These are phyloP conservation scores for Troides helena DNA, from an alignment of 2,888 invertebrate genomes.

Conservation along the genomic window DNA sequence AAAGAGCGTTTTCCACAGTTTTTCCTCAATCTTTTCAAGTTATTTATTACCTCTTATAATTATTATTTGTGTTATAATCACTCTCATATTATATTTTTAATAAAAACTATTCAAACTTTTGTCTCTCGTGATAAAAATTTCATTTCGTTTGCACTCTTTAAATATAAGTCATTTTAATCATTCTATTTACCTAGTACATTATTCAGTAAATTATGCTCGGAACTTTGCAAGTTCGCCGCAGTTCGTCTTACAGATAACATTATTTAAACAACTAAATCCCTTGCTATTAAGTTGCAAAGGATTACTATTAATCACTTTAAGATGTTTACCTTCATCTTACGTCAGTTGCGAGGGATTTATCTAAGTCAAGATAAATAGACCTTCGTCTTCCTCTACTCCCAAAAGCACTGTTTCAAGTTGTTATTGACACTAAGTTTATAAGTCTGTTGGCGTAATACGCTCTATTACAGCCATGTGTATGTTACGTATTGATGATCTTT, in stretches of 20 bases:
- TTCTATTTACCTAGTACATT: background rate
- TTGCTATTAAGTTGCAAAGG: slow-evolving; percentile 69
- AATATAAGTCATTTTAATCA: background rate
- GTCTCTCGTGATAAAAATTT: background rate
- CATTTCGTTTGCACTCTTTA: background rate
- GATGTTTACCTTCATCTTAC: slow-evolving; percentile 75
- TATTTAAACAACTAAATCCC: slow-evolving; percentile 26
- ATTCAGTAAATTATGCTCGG: slow-evolving; percentile 2
- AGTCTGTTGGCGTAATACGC: background rate
- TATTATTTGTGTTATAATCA: too few relatives aligned
- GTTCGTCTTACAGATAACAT: slow-evolving; percentile 17
- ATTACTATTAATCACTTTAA: slow-evolving; percentile 76
- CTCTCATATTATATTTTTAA: too few relatives aligned
- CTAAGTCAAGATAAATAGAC: slow-evolving; percentile 69
- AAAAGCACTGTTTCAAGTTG: slow-evolving; percentile 12
- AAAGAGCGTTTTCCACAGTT: too few relatives aligned
- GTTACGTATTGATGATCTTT: background rate
- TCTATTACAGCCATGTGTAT: background rate
- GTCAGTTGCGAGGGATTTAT: slow-evolving; percentile 70
- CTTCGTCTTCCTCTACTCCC: slow-evolving; percentile 15
- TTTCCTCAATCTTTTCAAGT: too few relatives aligned
- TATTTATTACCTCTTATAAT: too few relatives aligned
- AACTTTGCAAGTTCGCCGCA: slow-evolving; percentile 11
- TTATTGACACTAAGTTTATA: slow-evolving; percentile 12
- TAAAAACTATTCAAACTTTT: background rate